Base-by-base conservation (phyloP, 2,113 vertebrate genomes). In the Macroglossus sobrinus region DNA sequence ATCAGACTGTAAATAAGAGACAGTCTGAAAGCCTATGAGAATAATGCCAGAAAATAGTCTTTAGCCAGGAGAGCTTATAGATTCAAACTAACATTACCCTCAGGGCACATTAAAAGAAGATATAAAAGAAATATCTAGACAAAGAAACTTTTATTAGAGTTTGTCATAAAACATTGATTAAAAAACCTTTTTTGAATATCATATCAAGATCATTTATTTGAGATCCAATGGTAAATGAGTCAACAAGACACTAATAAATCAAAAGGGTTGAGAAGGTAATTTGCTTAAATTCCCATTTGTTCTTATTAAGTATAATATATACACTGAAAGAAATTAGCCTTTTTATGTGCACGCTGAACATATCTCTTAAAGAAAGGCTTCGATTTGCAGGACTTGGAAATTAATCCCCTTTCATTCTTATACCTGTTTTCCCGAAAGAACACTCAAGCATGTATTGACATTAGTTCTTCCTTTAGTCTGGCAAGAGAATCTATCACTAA, bases 181-280 rank as follows among this genome's bases (percentile, higher is more conserved):
- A 84, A 81, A 93, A 82, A 66, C 16, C 11, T 89, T 90, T 22
- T 80, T 82, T 74, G 15, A 96, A 9, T 89, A 93, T 94, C 38
- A 95, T 76, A 86, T 16, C 13, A 84, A 26, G 30, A 96, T 89
- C 74, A 95, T 87, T 95, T 95, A 69, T 84, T 90, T 84, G 40
- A 93, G 91, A 9, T 18, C 47, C 50, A 96, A 75, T 85, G 13
- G 9, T 76, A 91, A 81, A 94, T 47, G 68, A 84, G 74, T 79
- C 64, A 96, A 84, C 55, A 90, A 69, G 50, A 79, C 5, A 9
- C n/a, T 84, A 93, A 93, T 87, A 96, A 95, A 95, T 96, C 43
- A 92, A 87, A 96, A 75, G 55, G 26, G 6, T 35, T 66, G 33
- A 57, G 30, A 74, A 82, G 15, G 19, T 76, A 92, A 92, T 92